Conservation (phyloP, 1,140 invertebrate species). For the Myzus persicae region DNA sequence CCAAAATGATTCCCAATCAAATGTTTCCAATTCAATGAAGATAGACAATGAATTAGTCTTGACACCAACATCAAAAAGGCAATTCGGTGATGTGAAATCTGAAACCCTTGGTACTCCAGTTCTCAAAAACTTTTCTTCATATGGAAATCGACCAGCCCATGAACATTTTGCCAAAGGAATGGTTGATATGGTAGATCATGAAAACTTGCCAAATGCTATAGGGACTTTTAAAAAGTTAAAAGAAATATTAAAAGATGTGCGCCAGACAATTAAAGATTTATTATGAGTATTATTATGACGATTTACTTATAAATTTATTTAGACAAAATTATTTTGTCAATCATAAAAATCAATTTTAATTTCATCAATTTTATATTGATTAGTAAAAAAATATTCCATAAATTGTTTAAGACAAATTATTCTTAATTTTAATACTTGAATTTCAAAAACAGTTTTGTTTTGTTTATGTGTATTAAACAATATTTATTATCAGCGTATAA, state of each 20-base stretch:
- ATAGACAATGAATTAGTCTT: background rate
- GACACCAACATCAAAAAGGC: background rate
- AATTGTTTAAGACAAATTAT: background rate
- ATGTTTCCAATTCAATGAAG: background rate
- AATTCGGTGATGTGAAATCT: slow-evolving; percentile 34
- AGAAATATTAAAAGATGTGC: slow-evolving; percentile 46
- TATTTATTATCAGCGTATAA: background rate
- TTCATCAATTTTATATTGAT: background rate
- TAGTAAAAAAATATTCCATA: background rate
- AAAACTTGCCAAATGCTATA: slow-evolving; percentile 38
- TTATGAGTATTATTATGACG: background rate
- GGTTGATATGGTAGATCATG: slow-evolving; percentile 47
- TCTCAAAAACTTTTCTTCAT: slow-evolving; percentile 15
- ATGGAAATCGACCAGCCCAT: slow-evolving; percentile 1
- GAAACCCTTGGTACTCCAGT: slow-evolving; percentile 33
- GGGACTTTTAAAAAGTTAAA: slow-evolving; percentile 44
- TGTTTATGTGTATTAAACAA: background rate
- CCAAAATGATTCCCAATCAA: background rate
- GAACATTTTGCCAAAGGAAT: slow-evolving; percentile 45
- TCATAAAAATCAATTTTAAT: background rate
- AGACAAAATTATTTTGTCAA: background rate
- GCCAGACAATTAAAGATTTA: slow-evolving; percentile 4
- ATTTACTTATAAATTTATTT: background rate
- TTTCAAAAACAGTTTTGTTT: too few species aligned
- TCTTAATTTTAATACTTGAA: background rate